A percentile compares a stretch with the other conserved stretches of the same genome.
These are phyloP conservation scores for Bellardia pandia DNA, from an alignment of 2,888 invertebrate genomes.

Conservation along the genomic window DNA sequence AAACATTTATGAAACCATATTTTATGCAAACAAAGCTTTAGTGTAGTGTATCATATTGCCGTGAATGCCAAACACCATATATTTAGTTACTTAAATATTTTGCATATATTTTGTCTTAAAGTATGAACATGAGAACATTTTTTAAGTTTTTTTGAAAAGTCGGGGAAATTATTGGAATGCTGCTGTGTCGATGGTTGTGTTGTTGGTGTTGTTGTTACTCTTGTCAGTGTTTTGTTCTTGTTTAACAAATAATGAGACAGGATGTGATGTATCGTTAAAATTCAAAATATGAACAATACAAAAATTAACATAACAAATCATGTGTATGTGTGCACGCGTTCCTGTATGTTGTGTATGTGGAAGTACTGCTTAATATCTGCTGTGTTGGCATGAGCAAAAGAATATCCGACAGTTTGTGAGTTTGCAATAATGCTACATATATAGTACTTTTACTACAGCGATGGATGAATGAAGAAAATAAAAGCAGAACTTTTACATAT, in stretches of 20 bases:
- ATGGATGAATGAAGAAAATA: no score
- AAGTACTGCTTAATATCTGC: constrained; percentile 10
- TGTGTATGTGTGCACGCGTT: neutral
- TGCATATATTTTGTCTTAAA: neutral
- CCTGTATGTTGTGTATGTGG: neutral
- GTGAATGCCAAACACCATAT: no score
- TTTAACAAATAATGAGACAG: constrained; percentile 48
- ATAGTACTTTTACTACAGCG: no score
- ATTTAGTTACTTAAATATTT: no score
- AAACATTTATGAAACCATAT: no score
- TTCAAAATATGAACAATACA: constrained; percentile 40
- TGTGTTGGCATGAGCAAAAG: neutral
- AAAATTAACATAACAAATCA: constrained; percentile 38
- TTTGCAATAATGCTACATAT: neutral
- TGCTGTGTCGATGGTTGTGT: no score
- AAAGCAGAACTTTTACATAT: no score
- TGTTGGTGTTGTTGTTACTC: neutral
- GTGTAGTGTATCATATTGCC: no score
- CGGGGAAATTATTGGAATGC: neutral
- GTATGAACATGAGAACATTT: neutral
- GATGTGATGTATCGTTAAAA: constrained; percentile 66
- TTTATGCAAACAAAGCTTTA: no score
- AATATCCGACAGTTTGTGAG: neutral
- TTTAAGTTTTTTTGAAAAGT: constrained; percentile 1
- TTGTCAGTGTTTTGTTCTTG: constrained; percentile 2